phyloP scores from a whole-genome alignment of 2,888 invertebrate genomes.

The Brachyopa scutellaris region DNA sequence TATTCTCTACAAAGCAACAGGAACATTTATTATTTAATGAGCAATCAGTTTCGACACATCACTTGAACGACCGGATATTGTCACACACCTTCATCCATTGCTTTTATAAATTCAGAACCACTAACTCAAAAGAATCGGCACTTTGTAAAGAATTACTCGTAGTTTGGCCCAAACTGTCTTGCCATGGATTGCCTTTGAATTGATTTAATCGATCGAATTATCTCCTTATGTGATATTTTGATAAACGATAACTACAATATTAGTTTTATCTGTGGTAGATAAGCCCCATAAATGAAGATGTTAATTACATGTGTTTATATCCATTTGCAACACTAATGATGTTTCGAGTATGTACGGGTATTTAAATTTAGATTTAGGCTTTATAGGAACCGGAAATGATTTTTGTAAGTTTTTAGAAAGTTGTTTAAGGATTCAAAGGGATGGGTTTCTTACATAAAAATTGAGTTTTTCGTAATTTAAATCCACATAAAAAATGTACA shows the following conservation, averaged over 20 bases:
- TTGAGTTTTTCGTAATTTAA: too few relatives aligned
- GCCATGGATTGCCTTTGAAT: background rate
- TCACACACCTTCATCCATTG: too few relatives aligned
- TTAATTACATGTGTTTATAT: background rate
- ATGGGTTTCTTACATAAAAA: too few relatives aligned
- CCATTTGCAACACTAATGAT: background rate
- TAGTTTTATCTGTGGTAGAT: conserved; percentile 6
- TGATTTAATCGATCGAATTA: conserved; percentile 14
- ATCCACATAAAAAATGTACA: too few relatives aligned
- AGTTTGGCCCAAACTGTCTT: too few relatives aligned
- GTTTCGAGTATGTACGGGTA: too few relatives aligned
- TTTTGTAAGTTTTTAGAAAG: too few relatives aligned
- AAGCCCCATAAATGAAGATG: background rate
- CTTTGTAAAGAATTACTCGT: background rate
- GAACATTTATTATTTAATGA: conserved; percentile 7
- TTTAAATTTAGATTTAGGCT: too few relatives aligned
- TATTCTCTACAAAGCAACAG: too few relatives aligned
- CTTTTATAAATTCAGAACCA: too few relatives aligned
- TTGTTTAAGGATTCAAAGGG: too few relatives aligned
- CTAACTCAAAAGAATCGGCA: background rate
- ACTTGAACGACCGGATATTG: conserved; percentile 27
- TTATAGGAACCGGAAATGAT: too few relatives aligned
- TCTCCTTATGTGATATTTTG: conserved; percentile 3
- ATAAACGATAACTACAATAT: conserved; percentile 8
- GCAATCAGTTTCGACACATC: background rate